Percentiles rank a stretch among this genome's conserved stretches.
These are phyloP conservation scores for Epicampocera succincta DNA, from an alignment of 2,888 invertebrate species.

Conservation along the genomic window DNA sequence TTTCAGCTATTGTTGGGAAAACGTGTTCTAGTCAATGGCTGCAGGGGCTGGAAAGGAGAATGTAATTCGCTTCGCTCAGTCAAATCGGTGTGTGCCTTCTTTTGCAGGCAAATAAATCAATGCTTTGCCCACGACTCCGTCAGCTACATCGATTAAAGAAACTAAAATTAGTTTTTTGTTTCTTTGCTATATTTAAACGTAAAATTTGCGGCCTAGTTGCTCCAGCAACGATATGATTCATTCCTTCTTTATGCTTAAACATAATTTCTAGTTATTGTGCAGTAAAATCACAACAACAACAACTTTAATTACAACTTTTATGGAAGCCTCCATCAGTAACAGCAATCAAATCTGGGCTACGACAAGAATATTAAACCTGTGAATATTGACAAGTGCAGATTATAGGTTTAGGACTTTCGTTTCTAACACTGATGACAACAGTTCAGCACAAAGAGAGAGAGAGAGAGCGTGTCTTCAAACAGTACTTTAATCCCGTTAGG, in stretches of 20 bases:
- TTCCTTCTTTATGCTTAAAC: neutral
- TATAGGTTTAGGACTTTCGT: constrained; percentile 41
- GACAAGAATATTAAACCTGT: constrained; percentile 25
- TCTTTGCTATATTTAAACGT: no score
- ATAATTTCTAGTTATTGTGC: neutral
- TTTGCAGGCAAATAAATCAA: no score
- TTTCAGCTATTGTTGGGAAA: constrained; percentile 6
- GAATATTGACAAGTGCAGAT: constrained; percentile 53
- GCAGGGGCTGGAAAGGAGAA: neutral
- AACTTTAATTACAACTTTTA: constrained; percentile 11
- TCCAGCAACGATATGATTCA: neutral
- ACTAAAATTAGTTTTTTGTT: no score
- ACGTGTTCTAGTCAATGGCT: neutral
- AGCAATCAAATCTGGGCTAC: neutral
- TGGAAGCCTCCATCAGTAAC: constrained; percentile 7
- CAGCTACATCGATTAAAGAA: no score
- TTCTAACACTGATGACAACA: constrained; percentile 6
- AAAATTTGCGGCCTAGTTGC: neutral
- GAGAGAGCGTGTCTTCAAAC: no score
- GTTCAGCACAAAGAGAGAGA: neutral
- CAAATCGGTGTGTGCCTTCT: no score
- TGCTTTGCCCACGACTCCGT: no score
- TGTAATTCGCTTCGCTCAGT: no score
- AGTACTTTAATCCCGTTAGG: neutral
- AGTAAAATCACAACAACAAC: neutral